Conservation (phyloP, 23 tunicate species). For the Clavelina lepadiformis region DNA sequence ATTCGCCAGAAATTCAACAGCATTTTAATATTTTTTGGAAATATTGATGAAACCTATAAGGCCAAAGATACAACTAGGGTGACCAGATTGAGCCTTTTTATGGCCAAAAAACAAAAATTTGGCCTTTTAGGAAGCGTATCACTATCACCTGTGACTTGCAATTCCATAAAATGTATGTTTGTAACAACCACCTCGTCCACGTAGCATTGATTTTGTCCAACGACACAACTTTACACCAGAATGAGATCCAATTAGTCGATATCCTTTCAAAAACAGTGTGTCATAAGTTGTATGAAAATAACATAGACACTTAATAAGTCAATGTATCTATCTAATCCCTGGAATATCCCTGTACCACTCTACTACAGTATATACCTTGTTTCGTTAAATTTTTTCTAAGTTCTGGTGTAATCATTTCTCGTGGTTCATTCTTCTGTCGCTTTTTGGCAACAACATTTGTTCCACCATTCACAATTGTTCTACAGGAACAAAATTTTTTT, state of each 20-base stretch:
- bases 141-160: conserved; percentile 71
- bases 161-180: conserved; percentile 98
- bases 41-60: too few species aligned
- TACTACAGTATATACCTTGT: conserved; percentile 24
- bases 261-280: conserved; percentile 36
- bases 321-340: too few species aligned
- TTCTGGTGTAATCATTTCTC: conserved; percentile 90
- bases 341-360: too few species aligned
- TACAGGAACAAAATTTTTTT: too few species aligned
- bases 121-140: background rate
- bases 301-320: too few species aligned
- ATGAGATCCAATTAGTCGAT: conserved; percentile 80
- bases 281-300: too few species aligned
- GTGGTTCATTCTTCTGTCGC: conserved; percentile 23
- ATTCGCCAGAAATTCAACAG: too few species aligned
- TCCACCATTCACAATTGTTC: background rate
- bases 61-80: background rate
- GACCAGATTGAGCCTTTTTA: background rate
- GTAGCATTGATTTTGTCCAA: conserved; percentile 96
- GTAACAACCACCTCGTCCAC: conserved; percentile 99
- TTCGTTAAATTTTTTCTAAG: conserved; percentile 69
- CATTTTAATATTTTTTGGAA: too few species aligned
- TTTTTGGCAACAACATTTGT: background rate
- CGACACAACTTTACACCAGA: conserved; percentile 96
- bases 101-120: background rate